These are phyloP conservation scores for Acanthococcus lagerstroemiae DNA, from an alignment of 2,888 invertebrate species.

Conservation along the genomic window DNA sequence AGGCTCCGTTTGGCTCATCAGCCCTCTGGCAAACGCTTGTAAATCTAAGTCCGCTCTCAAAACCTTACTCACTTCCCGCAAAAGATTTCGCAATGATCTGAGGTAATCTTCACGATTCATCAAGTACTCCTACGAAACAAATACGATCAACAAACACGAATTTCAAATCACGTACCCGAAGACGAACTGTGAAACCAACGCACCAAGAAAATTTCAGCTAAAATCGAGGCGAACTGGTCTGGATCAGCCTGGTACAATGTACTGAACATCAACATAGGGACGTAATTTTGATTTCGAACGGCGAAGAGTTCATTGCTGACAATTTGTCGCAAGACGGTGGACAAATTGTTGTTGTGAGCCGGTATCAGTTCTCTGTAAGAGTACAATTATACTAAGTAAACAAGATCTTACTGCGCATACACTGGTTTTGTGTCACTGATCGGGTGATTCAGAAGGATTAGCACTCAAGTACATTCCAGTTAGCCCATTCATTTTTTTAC, in stretches of 20 bases:
- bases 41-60: slow-evolving; percentile 72
- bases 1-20: slow-evolving; percentile 47
- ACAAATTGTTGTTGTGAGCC: slow-evolving; percentile 71
- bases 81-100: slow-evolving; percentile 69
- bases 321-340: slow-evolving; percentile 76
- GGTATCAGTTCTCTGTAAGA: slow-evolving; percentile 69
- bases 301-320: slow-evolving; percentile 91
- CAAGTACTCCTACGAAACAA: slow-evolving; percentile 58
- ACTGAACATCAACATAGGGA: slow-evolving; percentile 67
- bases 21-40: slow-evolving; percentile 59
- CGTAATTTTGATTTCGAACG: slow-evolving; percentile 83
- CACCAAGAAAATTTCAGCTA: slow-evolving; percentile 71
- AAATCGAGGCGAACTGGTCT: slow-evolving; percentile 66
- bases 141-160: background rate
- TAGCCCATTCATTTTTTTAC: too few species aligned
- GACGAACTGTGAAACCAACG: slow-evolving; percentile 30
- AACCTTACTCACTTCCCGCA: slow-evolving; percentile 80
- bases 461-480: too few species aligned
- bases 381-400: too few species aligned
- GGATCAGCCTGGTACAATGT: slow-evolving; percentile 79
- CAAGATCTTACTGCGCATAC: too few species aligned
- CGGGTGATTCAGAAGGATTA: too few species aligned
- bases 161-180: background rate
- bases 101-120: slow-evolving; percentile 83
- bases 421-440: too few species aligned